Base-by-base conservation (phyloP, 2,113 vertebrate genomes). In the Myotis yumanensis region DNA sequence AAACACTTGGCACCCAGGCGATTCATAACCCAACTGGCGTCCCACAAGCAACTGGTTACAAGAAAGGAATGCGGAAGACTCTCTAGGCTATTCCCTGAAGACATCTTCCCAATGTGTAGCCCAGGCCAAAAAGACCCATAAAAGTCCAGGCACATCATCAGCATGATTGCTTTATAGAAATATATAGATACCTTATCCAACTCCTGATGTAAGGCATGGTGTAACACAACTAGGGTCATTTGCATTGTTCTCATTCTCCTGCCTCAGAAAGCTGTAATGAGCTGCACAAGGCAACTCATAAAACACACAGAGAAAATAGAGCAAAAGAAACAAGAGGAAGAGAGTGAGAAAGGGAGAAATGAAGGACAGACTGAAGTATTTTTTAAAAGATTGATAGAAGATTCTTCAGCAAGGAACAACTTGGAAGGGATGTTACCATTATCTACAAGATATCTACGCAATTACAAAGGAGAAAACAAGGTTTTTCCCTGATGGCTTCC, bases 141-240 rank as follows among this genome's bases (percentile, higher is more conserved):
- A 89, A 94, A 81, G 87, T 54, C 48, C 72, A 92, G 66, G 81
- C 75, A 94, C 86, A 85, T 95, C 94, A 92, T 90, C 95, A 90
- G 54, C 17, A 62, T 25, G 20, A 88, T 37, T 62, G 37, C 59
- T 75, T 94, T 92, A 66, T 83, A 57, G 91, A 97, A 40, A 89
- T 22, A 81, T 64, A 51, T 20, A 76, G 52, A 37, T 25, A 89
- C n/a, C 86, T 90, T 71, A 81, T 85, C 85, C 81, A 90, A 69
- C 25, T 64, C 93, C 71, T 87, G 25, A 83, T 52, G 46, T 69
- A 88, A 91, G 62, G 11, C 52, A n/a, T 16, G 30, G 68, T 11
- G 2, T 54, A 95, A 69, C 48, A 64, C 52, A 85, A 43, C 35
- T 22, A 48, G 85, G 12, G 18, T 90, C 68, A 85, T 85, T 89